Evolutionary conservation across 2,113 vertebrate genomes (phyloP).

Genomic region (Pteruthius melanotis): DNA sequence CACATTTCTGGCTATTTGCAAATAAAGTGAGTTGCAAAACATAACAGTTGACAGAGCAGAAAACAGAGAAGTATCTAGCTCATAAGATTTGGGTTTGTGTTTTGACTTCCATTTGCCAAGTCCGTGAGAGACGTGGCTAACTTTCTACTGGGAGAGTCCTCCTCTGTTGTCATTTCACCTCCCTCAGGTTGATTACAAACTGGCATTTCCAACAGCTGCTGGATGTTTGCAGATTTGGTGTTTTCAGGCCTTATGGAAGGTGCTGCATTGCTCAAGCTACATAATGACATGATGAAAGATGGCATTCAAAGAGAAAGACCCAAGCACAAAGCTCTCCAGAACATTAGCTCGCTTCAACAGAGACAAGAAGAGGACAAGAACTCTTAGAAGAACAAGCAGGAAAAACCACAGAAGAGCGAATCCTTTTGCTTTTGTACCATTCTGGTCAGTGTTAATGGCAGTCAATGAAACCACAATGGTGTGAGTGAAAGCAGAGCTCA

Average conservation of each 20-base stretch:
- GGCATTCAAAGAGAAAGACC: background rate
- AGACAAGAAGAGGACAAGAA: background rate
- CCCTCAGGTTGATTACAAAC: background rate
- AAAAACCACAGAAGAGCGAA: background rate
- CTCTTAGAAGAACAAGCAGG: background rate
- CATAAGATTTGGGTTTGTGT: background rate
- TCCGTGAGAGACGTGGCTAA: fast-evolving
- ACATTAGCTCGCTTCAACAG: background rate
- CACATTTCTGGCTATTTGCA: background rate
- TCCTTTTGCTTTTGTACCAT: background rate
- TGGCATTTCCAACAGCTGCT: background rate
- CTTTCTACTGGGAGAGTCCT: background rate
- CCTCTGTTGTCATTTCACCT: background rate
- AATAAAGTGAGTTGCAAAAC: background rate
- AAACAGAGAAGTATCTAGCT: background rate
- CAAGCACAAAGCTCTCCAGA: background rate
- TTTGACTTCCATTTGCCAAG: background rate
- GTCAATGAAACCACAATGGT: background rate
- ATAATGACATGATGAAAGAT: background rate
- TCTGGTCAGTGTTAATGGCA: background rate
- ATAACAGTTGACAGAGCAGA: background rate
- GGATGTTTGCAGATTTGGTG: background rate
- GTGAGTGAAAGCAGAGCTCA: background rate
- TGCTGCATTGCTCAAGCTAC: background rate
- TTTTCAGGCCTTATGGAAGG: background rate